These are phyloP conservation scores for Ecliptopera silaceata DNA, from an alignment of 2,888 invertebrate genomes.

Conservation along the genomic window DNA sequence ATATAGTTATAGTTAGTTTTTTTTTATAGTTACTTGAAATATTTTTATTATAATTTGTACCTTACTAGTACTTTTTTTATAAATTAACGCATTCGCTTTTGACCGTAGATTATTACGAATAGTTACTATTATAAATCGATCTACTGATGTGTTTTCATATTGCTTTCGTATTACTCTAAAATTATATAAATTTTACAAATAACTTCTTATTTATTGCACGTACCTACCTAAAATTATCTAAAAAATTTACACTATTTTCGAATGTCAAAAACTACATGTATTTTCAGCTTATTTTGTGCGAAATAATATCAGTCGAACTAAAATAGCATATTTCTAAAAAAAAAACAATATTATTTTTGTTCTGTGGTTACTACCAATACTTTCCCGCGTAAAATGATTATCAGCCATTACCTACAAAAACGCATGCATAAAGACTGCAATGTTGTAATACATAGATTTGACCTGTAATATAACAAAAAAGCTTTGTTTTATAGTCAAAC, in stretches of 20 bases:
- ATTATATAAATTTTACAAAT: conserved; percentile 45
- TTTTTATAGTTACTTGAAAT: too few species aligned
- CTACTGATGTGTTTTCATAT: conserved; percentile 73
- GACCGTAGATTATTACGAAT: not conserved
- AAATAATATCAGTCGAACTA: not conserved
- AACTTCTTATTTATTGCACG: conserved; percentile 19
- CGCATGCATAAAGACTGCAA: too few species aligned
- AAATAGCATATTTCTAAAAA: not conserved
- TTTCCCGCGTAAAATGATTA: too few species aligned
- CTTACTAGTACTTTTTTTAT: too few species aligned
- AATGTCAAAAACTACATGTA: conserved; percentile 5
- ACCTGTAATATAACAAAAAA: too few species aligned
- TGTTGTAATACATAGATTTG: too few species aligned
- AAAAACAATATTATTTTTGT: too few species aligned
- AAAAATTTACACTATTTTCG: conserved; percentile 6
- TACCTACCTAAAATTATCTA: conserved; percentile 12
- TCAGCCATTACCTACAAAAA: too few species aligned
- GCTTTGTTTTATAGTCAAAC: too few species aligned
- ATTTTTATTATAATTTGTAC: too few species aligned
- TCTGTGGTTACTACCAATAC: too few species aligned
- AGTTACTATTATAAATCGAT: conserved; percentile 27
- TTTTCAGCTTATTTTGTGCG: not conserved
- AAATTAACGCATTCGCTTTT: not conserved
- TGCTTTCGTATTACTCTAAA: conserved; percentile 67
- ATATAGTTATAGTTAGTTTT: too few species aligned